A percentile compares a stretch with the other conserved stretches of the same genome.
Conservation (phyloP, 2,113 vertebrate genomes). For the Leucopsar rothschildi region DNA sequence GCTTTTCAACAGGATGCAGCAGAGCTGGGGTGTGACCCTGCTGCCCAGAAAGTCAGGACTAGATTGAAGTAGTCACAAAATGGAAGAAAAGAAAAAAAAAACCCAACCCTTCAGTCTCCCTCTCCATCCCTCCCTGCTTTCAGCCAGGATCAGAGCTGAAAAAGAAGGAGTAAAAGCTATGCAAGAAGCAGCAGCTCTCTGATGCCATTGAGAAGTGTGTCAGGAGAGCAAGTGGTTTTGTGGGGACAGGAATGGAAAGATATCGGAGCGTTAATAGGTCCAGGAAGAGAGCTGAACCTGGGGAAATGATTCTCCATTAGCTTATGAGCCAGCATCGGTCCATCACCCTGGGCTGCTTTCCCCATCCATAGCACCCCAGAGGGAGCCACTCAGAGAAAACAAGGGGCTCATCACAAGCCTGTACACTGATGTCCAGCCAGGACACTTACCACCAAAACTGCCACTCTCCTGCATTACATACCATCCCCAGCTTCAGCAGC, state of each 20-base stretch:
- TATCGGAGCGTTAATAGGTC: fast-evolving
- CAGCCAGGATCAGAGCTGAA: not conserved
- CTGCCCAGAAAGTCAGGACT: not conserved
- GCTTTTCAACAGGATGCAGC: not conserved
- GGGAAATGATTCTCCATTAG: fast-evolving
- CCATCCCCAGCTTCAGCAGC: not conserved
- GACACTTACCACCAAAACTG: not conserved
- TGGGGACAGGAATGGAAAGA: not conserved
- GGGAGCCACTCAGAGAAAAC: not conserved
- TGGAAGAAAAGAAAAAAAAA: not conserved
- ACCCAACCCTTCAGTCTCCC: not conserved
- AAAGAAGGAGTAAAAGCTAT: not conserved
- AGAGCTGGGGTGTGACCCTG: not conserved
- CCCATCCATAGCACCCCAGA: no score
- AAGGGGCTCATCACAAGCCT: not conserved
- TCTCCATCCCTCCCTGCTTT: not conserved
- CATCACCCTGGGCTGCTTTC: not conserved
- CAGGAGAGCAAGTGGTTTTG: not conserved
- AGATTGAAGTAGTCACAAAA: not conserved
- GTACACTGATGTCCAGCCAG: not conserved
- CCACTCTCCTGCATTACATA: fast-evolving
- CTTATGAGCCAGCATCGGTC: not conserved
- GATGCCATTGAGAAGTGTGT: not conserved
- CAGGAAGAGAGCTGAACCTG: not conserved
- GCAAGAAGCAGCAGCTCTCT: not conserved